Base-by-base conservation (phyloP, 2,888 invertebrate genomes). In the Diaperis boleti region DNA sequence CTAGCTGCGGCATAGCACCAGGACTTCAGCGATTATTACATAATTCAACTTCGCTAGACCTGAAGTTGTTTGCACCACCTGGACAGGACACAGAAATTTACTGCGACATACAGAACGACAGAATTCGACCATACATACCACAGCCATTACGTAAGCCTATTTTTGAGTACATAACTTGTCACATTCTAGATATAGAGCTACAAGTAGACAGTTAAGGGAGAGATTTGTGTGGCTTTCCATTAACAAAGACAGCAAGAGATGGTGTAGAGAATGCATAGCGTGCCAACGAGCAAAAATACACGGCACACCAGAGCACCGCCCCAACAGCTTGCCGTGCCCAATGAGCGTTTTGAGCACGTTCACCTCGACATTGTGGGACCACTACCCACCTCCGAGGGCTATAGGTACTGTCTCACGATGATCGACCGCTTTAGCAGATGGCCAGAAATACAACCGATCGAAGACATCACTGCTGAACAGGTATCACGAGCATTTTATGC, bases 331-430 rank as follows among this genome's bases (percentile, higher is more conserved):
- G 10, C 67, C 4, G 11, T 69, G 37, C 75, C 76, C 0, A 47
- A 64, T 1, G 60, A 55, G 1, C 62, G 79, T 3, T 75, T 79
- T 65, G 57, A 62, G 4, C 69, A 76, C 52, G 44, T 79, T 0
- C 76, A 80, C 50, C 64, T 77, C 0, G 79, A 82, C 42, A 22
- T 78, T n/a, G n/a, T n/a, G n/a, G n/a, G n/a, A n/a, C n/a, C 37
- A 37, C 13, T 37, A 10, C 70, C 72, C 31, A 8, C 39, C 6
- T 67, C 66, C n/a, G n/a, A 66, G 10, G 70, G 65, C 3, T 59
- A 13, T 29, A 29, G 45, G 18, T 67, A 69, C 41, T 52, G 56
- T n/a, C 59, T 70, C 4, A 65, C 63, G 11, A 41, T 42, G 62
- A n/a, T n/a, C n/a, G n/a, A n/a, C n/a, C n/a, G n/a, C n/a, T n/a